Base-by-base conservation (phyloP, 2,113 vertebrate species). In the Odontesthes bonariensis region DNA sequence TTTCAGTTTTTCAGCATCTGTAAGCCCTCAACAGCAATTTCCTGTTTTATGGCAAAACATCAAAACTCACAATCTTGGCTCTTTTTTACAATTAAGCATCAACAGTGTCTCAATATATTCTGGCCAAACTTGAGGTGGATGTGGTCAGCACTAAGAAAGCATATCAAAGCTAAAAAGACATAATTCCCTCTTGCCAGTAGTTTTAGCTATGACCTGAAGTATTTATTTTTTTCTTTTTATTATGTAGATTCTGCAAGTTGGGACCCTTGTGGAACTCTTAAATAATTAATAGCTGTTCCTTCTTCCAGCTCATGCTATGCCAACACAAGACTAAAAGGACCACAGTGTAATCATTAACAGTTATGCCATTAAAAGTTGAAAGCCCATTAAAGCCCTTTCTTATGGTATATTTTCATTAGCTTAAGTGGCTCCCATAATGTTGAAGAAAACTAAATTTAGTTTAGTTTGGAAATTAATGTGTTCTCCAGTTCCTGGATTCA, bases 321-420 rank as follows among this genome's bases (percentile, higher is more conserved):
- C 69, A 65, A 63, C 27, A 31, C 20, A 5, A 17, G 4, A 59
- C 47, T 46, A 6, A 68, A 71, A 56, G 8, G 13, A 64, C 38
- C 57, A 65, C 59, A 57, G 12, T 68, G 35, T 62, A 70, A 52
- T 31, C 3, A 62, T 62, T 38, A n/a, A 54, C 60, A 73, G 75
- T 46, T 79, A 65, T 2, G 8, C 72, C 42, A 47, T 59, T 13
- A 63, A 63, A 17, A 46, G 35, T 77, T 27, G 40, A 19, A 35
- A 44, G 52, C 27, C 32, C 32, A 22, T 77, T 63, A 47, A 31
- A 61, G 35, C 42, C 44, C 51, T 14, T 68, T 73, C 55, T 67
- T 80, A 49, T 49, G 46, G 46, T 65, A 42, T 64, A 46, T 60
- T 73, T 33, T 65, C 68, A 85, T 86, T 82, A 59, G 53, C 69